phyloP scores from a whole-genome alignment of 1,140 invertebrate species.

The Kradibia gibbosae region DNA sequence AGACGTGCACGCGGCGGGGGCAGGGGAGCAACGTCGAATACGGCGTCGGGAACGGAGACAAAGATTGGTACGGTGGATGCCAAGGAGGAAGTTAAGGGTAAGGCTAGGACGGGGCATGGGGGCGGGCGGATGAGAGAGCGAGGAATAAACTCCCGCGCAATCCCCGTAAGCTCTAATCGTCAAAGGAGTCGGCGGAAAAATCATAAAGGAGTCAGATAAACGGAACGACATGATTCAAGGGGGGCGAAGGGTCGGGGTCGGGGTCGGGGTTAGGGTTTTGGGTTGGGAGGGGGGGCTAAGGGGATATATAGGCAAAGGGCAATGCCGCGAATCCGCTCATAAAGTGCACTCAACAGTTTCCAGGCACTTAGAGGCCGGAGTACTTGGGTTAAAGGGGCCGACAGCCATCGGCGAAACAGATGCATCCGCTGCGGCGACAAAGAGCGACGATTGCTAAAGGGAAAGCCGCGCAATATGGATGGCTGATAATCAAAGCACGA shows the following conservation, averaged over 20 bases:
- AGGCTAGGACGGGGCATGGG: neutral
- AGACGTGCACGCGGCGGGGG: neutral
- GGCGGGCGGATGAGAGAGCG: neutral
- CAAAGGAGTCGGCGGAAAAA: slow-evolving; percentile 14
- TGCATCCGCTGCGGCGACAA: slow-evolving; percentile 29
- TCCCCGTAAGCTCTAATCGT: slow-evolving; percentile 23
- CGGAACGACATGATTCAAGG: slow-evolving; percentile 8
- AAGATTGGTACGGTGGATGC: neutral
- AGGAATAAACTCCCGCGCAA: neutral
- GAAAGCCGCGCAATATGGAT: slow-evolving; percentile 16
- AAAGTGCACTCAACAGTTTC: slow-evolving; percentile 53
- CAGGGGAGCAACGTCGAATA: no score
- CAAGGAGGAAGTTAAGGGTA: neutral
- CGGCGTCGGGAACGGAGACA: neutral
- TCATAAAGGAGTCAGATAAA: slow-evolving; percentile 34
- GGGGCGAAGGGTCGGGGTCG: neutral
- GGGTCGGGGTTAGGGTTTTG: no score
- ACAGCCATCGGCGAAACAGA: slow-evolving; percentile 27
- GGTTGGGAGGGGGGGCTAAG: neutral
- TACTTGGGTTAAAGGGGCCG: slow-evolving; percentile 50
- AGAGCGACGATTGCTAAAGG: slow-evolving; percentile 16
- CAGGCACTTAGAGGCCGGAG: slow-evolving; percentile 48
- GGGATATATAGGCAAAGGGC: slow-evolving; percentile 2
- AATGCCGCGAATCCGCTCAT: slow-evolving; percentile 38
- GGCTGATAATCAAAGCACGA: slow-evolving; percentile 43